Base-by-base conservation (phyloP, 2,113 vertebrate genomes). In the Pelobates fuscus region DNA sequence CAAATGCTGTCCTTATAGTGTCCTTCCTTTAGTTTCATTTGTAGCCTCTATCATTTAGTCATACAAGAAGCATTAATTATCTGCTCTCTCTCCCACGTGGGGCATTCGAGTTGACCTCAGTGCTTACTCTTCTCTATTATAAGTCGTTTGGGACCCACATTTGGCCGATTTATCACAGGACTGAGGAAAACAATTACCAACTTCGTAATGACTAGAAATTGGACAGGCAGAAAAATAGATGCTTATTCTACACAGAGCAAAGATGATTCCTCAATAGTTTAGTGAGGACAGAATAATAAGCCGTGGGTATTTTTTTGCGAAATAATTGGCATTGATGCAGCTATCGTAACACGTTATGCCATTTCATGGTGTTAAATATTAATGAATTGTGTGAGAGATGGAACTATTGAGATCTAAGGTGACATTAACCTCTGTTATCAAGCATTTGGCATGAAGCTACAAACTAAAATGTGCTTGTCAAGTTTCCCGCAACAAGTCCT, bases 41-140 rank as follows among this genome's bases (percentile, higher is more conserved):
- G 41, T 46, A 77, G 68, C 2, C 21, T 25, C 69, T 61, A 55
- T 67, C 58, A 55, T 49, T 62, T 27, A 20, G 66, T 63, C 59
- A 72, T 66, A 70, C 71, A 46, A 54, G 46, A 55, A 77, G 37
- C 3, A 27, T 55, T 83, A 83, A 82, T 83, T 82, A 84, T 65
- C 76, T 70, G n/a, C 1, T 57, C 77, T 70, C 67, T 54, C 41
- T 70, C 25, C 11, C n/a, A 65, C 29, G 15, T 74, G 79, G 79
- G 81, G 26, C 17, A 55, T 68, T 68, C 52, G 23, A 69, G 49
- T 79, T 84, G 67, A 78, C 81, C 78, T 75, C 57, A 26, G 57
- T 74, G 58, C 54, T 41, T 23, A 23, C 24, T 71, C 12, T 61
- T 65, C 46, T 69, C 23, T 26, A 24, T 17, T 21, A 2, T 11